Percentiles rank a stretch among this genome's conserved stretches.
Conservation (phyloP, 2,113 vertebrate genomes). For the Motacilla tschutschensis region DNA sequence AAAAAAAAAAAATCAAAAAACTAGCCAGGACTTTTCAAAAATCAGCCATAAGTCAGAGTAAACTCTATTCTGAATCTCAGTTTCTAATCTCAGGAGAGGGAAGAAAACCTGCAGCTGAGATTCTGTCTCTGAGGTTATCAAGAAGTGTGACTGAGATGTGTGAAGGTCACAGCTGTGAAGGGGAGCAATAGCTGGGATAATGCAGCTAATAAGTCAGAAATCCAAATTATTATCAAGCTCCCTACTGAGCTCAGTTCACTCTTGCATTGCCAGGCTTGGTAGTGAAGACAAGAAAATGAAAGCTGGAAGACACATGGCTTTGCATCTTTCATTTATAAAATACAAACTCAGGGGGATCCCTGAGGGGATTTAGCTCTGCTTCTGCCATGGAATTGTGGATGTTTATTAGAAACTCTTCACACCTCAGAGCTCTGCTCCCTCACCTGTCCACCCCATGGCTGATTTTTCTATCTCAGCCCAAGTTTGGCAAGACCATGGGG, state of each 20-base stretch:
- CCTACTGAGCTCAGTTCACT: not conserved
- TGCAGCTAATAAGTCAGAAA: not conserved
- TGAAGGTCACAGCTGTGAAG: slow-evolving; percentile 3
- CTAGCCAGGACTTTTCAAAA: not conserved
- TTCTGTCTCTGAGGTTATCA: not conserved
- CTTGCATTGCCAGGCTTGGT: not conserved
- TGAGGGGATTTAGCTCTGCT: not conserved
- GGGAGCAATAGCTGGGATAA: not conserved
- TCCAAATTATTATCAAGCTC: not conserved
- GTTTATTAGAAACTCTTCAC: not conserved
- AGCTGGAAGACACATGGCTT: not conserved
- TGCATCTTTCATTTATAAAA: not conserved
- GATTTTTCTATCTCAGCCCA: not conserved
- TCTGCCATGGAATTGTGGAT: not conserved
- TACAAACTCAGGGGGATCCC: not conserved
- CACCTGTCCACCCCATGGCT: rapidly evolving
- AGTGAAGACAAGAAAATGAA: not conserved
- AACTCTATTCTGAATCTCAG: not conserved
- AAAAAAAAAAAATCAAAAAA: not conserved
- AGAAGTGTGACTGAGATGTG: slow-evolving; percentile 9
- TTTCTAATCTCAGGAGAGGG: not conserved
- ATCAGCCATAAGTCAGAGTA: not conserved
- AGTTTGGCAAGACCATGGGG: not conserved
- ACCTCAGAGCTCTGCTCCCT: not conserved
- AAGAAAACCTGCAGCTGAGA: not conserved